Conservation (phyloP, 2,797 vertebrate species). For the Siniperca obscura region DNA sequence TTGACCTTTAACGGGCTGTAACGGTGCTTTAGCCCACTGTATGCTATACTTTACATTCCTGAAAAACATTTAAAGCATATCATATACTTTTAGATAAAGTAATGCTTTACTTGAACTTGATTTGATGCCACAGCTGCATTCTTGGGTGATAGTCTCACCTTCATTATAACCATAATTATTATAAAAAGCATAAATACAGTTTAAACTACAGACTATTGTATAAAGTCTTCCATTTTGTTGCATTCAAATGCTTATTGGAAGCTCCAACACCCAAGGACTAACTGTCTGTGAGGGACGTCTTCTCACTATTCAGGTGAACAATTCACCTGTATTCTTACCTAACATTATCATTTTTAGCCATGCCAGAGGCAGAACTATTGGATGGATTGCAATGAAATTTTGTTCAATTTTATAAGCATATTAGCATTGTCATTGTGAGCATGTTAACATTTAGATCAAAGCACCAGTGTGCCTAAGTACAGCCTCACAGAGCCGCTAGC, state of each 20-base stretch:
- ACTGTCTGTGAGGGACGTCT: not conserved
- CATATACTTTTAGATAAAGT: not conserved
- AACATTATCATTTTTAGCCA: not conserved
- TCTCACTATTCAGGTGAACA: not conserved
- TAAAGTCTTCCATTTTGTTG: not conserved
- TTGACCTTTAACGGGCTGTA: constrained; percentile 12
- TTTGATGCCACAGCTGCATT: not conserved
- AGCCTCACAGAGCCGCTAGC: not conserved
- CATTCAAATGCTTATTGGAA: not conserved
- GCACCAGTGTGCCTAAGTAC: not conserved
- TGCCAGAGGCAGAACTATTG: not conserved
- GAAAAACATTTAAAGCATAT: not conserved
- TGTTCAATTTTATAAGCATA: too few relatives aligned
- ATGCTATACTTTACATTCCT: constrained; percentile 16
- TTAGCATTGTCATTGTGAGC: not conserved
- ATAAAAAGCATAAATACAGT: too few relatives aligned
- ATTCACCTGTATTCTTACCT: not conserved
- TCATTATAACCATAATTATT: not conserved
- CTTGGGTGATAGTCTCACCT: not conserved
- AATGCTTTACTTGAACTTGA: not conserved
- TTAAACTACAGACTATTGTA: not conserved
- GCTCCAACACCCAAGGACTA: not conserved
- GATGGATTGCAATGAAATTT: not conserved
- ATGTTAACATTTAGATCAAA: not conserved
- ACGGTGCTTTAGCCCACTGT: constrained; percentile 2